phyloP scores from a whole-genome alignment of 2,797 vertebrate species.

The Cynopterus sphinx region DNA sequence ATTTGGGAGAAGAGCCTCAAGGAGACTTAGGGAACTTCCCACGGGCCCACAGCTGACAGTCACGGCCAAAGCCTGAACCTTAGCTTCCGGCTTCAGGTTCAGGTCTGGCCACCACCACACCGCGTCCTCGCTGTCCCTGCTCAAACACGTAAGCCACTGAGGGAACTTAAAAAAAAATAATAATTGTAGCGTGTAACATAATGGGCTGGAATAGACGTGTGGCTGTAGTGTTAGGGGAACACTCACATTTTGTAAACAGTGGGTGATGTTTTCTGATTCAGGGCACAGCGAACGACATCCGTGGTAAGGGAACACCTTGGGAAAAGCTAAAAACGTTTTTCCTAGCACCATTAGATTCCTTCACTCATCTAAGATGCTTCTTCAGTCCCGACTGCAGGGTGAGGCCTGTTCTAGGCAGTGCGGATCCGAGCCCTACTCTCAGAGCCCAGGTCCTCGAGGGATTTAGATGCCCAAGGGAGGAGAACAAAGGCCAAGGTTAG shows the following conservation, averaged over 20 bases:
- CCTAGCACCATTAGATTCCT: neutral
- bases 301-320: neutral
- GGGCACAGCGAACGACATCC: neutral
- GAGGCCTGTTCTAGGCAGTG: neutral
- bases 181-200: neutral
- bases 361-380: neutral
- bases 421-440: neutral
- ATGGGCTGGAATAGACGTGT: neutral
- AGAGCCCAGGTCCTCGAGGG: neutral
- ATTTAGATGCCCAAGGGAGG: neutral
- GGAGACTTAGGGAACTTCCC: neutral
- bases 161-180: neutral
- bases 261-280: neutral
- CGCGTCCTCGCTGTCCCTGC: neutral
- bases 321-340: neutral
- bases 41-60: neutral
- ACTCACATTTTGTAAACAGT: neutral
- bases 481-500: neutral
- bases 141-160: neutral
- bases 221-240: neutral
- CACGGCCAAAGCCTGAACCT: neutral
- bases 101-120: rapidly evolving
- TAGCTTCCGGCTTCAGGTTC: neutral
- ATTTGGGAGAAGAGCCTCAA: neutral
- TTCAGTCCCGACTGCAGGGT: neutral